phyloP scores from a whole-genome alignment of 2,797 vertebrate species.

The Sylvilagus floridanus region DNA sequence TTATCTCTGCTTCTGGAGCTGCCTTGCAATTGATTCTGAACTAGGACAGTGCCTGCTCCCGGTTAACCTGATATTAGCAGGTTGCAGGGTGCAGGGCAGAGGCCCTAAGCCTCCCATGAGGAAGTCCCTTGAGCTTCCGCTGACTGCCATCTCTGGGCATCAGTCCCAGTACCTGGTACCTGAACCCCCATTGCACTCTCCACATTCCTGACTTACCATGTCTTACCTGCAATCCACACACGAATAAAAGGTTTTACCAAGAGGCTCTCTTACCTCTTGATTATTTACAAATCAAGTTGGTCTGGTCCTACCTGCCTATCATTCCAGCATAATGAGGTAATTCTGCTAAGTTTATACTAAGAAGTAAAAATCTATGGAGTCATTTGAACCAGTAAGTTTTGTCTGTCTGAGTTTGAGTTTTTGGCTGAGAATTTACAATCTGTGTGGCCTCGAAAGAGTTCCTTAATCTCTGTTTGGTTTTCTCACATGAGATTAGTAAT shows the following conservation, averaged over 20 bases:
- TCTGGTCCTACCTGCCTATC: not conserved
- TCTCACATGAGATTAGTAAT: constrained; percentile 2
- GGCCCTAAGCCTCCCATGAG: not conserved
- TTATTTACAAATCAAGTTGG: not conserved
- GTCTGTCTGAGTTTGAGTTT: not conserved
- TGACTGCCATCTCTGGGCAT: not conserved
- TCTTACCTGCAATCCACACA: not conserved
- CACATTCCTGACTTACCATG: not conserved
- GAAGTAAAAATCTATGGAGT: not conserved
- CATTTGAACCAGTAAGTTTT: not conserved
- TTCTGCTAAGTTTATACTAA: not conserved
- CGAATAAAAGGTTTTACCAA: not conserved
- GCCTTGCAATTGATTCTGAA: not conserved
- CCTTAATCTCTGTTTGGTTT: constrained; percentile 7
- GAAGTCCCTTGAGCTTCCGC: not conserved
- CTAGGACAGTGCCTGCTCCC: not conserved
- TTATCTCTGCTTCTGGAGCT: not conserved
- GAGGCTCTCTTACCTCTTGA: not conserved
- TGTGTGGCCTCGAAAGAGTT: not conserved
- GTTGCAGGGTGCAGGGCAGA: not conserved
- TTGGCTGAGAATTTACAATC: not conserved
- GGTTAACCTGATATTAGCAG: not conserved
- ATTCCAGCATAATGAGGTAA: not conserved
- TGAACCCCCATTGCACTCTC: not conserved
- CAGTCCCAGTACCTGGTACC: not conserved